Evolutionary conservation across 2,797 vertebrate genomes (phyloP).

Genomic region (Onychomys arenicola): DNA sequence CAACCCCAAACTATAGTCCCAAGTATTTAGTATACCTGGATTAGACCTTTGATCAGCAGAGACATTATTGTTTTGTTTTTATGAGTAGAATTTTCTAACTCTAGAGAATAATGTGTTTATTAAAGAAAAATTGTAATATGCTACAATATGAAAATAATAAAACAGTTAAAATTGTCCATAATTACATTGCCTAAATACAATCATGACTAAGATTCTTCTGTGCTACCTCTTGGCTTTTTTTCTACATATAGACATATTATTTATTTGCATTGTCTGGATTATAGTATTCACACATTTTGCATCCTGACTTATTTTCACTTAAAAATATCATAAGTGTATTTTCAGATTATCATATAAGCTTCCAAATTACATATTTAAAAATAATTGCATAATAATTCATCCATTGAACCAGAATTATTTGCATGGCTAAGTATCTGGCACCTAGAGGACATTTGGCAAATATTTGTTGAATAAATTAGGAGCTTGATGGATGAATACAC

Average conservation of each 20-base stretch:
- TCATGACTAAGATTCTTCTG: constrained; percentile 63
- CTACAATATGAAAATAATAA: constrained; percentile 77
- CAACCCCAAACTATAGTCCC: neutral
- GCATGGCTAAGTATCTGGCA: constrained; percentile 50
- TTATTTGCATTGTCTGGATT: constrained; percentile 64
- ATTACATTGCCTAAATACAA: constrained; percentile 69
- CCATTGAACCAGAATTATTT: constrained; percentile 61
- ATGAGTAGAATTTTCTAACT: constrained; percentile 57
- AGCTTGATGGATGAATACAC: constrained; percentile 48
- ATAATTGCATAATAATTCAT: constrained; percentile 67
- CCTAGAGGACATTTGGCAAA: constrained; percentile 48
- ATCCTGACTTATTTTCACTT: constrained; percentile 67
- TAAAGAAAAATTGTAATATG: constrained; percentile 74
- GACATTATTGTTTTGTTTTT: constrained; percentile 10
- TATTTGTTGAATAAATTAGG: constrained; percentile 68
- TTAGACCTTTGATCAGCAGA: constrained; percentile 48
- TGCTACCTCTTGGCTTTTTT: constrained; percentile 23
- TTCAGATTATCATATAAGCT: constrained; percentile 62
- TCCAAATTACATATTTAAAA: constrained; percentile 71
- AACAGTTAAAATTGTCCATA: constrained; percentile 65
- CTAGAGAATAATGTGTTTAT: constrained; percentile 66
- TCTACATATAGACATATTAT: constrained; percentile 52
- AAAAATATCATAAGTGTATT: constrained; percentile 60
- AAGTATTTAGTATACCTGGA: neutral
- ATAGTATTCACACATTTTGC: constrained; percentile 56